These are phyloP conservation scores for Sporophila hypoxantha DNA, from an alignment of 2,113 vertebrate species.

Conservation along the genomic window DNA sequence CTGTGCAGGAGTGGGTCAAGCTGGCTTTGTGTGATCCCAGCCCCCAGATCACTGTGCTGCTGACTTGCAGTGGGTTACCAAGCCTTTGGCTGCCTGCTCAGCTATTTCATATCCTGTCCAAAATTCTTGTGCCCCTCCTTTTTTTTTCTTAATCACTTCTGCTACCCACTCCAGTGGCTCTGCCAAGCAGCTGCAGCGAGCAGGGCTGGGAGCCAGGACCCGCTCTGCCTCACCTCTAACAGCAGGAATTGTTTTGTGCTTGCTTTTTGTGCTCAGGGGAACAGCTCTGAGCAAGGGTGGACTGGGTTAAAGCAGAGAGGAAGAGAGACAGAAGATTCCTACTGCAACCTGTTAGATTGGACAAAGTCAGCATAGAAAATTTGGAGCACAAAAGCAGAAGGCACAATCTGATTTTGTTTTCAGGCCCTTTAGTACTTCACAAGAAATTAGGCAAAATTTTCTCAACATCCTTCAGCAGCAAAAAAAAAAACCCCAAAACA, in stretches of 20 bases:
- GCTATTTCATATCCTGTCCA: neutral
- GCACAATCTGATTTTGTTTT: neutral
- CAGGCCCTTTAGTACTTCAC: neutral
- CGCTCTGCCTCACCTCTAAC: neutral
- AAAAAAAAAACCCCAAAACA: neutral
- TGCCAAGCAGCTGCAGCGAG: constrained; percentile 12
- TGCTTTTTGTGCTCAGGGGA: neutral
- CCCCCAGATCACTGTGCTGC: neutral
- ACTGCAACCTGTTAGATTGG: neutral
- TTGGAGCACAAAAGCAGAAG: neutral
- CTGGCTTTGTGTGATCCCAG: neutral
- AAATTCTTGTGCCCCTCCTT: constrained; percentile 22
- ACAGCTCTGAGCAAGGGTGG: neutral
- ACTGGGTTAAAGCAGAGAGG: neutral
- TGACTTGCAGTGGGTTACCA: neutral
- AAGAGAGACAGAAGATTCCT: neutral
- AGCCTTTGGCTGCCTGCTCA: neutral
- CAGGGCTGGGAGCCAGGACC: neutral
- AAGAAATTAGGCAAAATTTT: neutral
- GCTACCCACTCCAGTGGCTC: neutral
- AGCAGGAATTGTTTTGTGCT: neutral
- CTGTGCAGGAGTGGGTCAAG: neutral
- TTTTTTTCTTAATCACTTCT: neutral
- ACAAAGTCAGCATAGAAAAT: neutral
- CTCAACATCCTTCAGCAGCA: neutral